These are phyloP conservation scores for Melospiza georgiana DNA, from an alignment of 2,113 vertebrate species.

Conservation along the genomic window DNA sequence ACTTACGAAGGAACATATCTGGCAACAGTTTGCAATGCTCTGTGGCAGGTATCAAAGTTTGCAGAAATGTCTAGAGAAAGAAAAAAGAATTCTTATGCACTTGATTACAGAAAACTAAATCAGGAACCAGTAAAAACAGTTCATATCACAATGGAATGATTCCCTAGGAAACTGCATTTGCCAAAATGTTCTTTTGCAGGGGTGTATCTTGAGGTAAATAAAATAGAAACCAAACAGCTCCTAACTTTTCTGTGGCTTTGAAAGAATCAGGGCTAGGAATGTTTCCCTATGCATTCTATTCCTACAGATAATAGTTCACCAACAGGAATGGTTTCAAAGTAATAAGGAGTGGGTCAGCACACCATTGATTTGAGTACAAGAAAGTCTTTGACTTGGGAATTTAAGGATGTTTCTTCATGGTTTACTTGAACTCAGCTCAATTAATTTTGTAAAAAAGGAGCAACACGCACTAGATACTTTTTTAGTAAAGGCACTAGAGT, in stretches of 20 bases:
- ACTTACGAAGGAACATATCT: constrained; percentile 97
- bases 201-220: background rate
- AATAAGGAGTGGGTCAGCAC: background rate
- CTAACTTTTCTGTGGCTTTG: background rate
- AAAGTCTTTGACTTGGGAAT: background rate
- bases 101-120: background rate
- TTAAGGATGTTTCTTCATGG: background rate
- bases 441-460: background rate
- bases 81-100: background rate
- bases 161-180: background rate
- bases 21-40: constrained; percentile 88
- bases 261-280: background rate
- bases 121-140: background rate
- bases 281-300: background rate
- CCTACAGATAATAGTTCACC: background rate
- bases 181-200: background rate
- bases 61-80: constrained; percentile 79
- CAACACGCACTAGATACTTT: background rate
- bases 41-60: constrained; percentile 89
- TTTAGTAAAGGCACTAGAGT: background rate
- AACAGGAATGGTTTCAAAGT: background rate
- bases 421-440: background rate
- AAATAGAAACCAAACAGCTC: background rate
- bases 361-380: background rate
- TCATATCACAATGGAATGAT: background rate